These are phyloP conservation scores for Anadara kagoshimensis DNA, from an alignment of 1,140 invertebrate species.

Conservation along the genomic window DNA sequence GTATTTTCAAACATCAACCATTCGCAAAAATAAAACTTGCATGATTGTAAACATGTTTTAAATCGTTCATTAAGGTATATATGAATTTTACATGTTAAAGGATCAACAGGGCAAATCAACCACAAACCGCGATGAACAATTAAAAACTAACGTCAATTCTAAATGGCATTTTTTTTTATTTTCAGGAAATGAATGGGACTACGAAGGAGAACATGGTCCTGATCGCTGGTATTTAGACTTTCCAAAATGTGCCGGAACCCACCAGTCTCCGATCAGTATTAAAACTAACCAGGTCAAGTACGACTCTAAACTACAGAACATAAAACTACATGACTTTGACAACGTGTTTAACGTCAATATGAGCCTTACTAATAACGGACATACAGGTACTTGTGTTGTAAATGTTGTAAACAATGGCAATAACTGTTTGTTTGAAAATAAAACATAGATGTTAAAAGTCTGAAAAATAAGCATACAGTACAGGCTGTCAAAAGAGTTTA, in stretches of 20 bases:
- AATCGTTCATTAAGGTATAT: too few species aligned
- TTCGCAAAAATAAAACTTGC: too few species aligned
- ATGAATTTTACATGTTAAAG: too few species aligned
- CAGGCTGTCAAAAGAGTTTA: too few species aligned
- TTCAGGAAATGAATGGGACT: too few species aligned
- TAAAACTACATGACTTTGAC: conserved; percentile 49
- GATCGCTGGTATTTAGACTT: conserved; percentile 51
- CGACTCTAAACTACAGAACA: conserved; percentile 40
- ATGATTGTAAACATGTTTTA: too few species aligned
- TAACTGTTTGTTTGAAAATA: neutral
- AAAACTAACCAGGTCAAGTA: conserved; percentile 41
- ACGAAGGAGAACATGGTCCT: conserved; percentile 36
- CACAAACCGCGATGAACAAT: too few species aligned
- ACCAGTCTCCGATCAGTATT: conserved; percentile 61
- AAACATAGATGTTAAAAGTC: neutral
- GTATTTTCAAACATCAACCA: too few species aligned
- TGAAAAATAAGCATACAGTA: neutral
- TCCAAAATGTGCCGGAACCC: conserved; percentile 49
- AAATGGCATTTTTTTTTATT: too few species aligned
- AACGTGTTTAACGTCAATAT: conserved; percentile 39
- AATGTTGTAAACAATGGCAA: neutral
- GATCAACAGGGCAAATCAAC: too few species aligned
- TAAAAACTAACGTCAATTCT: too few species aligned
- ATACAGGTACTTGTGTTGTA: conserved; percentile 43
- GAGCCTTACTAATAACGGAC: conserved; percentile 54